Conservation (phyloP, 1,140 invertebrate species). For the Zaprionus nigranus region DNA sequence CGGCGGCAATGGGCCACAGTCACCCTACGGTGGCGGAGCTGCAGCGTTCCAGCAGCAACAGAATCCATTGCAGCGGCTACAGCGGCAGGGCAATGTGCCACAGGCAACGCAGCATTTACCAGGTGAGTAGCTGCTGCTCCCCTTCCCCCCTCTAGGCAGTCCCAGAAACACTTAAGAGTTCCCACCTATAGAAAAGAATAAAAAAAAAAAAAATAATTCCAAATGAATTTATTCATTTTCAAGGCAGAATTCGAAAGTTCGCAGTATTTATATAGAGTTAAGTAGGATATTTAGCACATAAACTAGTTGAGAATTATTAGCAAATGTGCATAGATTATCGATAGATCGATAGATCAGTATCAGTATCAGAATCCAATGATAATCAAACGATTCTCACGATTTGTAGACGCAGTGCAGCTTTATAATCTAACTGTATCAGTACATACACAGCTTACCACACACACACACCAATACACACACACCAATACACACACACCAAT, state of each 20-base stretch:
- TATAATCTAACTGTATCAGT: constrained; percentile 23
- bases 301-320: constrained; percentile 6
- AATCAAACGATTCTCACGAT: background rate
- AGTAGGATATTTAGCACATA: background rate
- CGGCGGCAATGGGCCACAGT: constrained; percentile 81
- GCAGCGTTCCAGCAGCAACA: constrained; percentile 74
- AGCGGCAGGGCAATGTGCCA: constrained; percentile 88
- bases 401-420: constrained; percentile 20
- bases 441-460: constrained; percentile 41
- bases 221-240: background rate
- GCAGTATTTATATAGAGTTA: background rate
- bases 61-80: constrained; percentile 86
- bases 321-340: background rate
- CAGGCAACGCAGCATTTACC: constrained; percentile 89
- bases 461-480: constrained; percentile 3
- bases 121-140: constrained; percentile 85
- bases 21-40: constrained; percentile 83
- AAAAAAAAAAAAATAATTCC: background rate
- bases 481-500: constrained; percentile 30
- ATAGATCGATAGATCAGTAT: background rate
- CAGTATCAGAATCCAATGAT: background rate
- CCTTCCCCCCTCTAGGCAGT: background rate
- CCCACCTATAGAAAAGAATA: background rate
- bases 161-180: background rate
- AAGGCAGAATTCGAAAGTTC: background rate